Percentiles rank a stretch among this genome's conserved stretches.
Conservation (phyloP, 1,140 invertebrate genomes). For the Drosophila insularis region DNA sequence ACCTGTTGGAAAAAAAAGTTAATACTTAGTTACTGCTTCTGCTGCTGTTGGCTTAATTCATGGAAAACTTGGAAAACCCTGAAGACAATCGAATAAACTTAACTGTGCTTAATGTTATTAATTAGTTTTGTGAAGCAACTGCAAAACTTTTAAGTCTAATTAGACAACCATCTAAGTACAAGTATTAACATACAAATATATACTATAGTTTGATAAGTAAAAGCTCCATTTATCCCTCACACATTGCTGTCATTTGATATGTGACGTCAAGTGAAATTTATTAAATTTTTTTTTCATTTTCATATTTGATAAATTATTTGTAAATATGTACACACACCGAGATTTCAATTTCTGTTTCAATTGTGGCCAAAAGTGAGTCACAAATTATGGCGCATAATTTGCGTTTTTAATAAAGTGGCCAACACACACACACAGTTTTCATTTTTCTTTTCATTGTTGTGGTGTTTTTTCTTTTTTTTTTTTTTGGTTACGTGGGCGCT, state of each 20-base stretch:
- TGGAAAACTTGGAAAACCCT: slow-evolving; percentile 35
- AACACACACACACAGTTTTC: slow-evolving; percentile 40
- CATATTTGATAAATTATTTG: slow-evolving; percentile 63
- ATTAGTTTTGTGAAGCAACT: slow-evolving; percentile 46
- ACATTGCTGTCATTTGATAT: neutral
- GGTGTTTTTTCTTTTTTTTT: too few species aligned
- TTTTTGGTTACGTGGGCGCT: slow-evolving; percentile 39
- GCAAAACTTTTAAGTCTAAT: slow-evolving; percentile 39
- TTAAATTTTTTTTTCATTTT: neutral
- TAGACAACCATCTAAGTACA: slow-evolving; percentile 16
- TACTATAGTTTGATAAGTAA: neutral
- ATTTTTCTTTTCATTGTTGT: slow-evolving; percentile 16
- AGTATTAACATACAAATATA: slow-evolving; percentile 5
- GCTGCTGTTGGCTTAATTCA: neutral
- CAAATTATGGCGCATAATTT: slow-evolving; percentile 64
- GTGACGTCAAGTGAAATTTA: slow-evolving; percentile 41
- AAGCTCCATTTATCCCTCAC: too few species aligned
- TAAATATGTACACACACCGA: slow-evolving; percentile 40
- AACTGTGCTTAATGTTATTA: slow-evolving; percentile 65
- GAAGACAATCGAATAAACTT: slow-evolving; percentile 22
- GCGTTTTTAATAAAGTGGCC: slow-evolving; percentile 58
- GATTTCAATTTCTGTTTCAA: slow-evolving; percentile 24
- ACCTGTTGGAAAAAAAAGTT: slow-evolving; percentile 4
- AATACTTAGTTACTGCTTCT: neutral
- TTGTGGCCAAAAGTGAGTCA: slow-evolving; percentile 54